Evolutionary conservation across 2,113 vertebrate species (phyloP), one percentile per base, ranked within the genome.

Genomic region (cattle (Bos taurus)): DNA sequence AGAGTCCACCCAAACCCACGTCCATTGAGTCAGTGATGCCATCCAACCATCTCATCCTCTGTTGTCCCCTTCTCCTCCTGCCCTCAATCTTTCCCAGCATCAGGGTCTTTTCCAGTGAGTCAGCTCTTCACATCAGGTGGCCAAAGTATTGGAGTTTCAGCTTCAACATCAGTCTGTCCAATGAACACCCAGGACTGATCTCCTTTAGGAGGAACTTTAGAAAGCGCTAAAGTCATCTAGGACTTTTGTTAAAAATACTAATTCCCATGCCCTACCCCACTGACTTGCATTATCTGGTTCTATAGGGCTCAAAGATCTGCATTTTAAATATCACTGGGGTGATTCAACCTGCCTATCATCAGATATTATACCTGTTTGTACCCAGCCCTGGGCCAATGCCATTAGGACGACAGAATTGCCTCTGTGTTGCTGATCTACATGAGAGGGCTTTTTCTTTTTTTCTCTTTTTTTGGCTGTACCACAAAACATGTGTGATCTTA

Each of bases 251-350:
- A 11, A 71, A 90, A 71, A 77, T 80, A n/a, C 19, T 19, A 7
- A 43, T 56, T 48, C 3, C 6, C 8, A 60, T 17, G 0, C 14
- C 30, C 50, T 26, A 9, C 1, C 4, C n/a, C 71, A 54, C 0
- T 54, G 1, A 46, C 54, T 77, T 52, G 85, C 28, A 67, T 40
- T 17, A 28, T 6, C 21, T 86, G 57, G 17, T 4, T n/a, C 1
- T 43, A 28, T 6, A 26, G 28, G 11, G 7, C 12, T 36, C 56
- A 83, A 21, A 40, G 56, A 40, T 50, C 1, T 40, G 25, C 7
- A 59, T 59, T 54, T 80, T 21, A 59, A 84, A 90, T 19, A 19
- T 80, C 26, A 10, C 28, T 14, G 2, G 3, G 30, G 57, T 28
- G 21, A 81, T 19, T 60, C 83, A 57, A 48, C 28, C 43, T 10